These are phyloP conservation scores for Meleagris gallopavo DNA, from an alignment of 2,113 vertebrate genomes.

Conservation along the genomic window DNA sequence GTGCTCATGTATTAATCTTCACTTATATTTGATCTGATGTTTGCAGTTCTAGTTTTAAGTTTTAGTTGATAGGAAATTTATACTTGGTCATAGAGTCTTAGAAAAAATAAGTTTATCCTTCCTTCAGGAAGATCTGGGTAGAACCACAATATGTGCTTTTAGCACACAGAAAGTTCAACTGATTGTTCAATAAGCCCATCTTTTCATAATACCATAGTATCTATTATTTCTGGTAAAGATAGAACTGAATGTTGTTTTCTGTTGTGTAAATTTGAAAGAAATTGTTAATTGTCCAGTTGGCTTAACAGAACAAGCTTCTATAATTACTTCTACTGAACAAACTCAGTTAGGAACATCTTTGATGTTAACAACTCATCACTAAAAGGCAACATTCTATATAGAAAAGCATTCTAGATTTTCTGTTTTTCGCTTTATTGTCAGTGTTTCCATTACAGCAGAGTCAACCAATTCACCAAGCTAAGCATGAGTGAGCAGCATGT, in stretches of 20 bases:
- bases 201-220: not conserved
- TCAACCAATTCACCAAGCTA: not conserved
- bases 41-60: not conserved
- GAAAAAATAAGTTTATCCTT: not conserved
- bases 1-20: not conserved
- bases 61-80: not conserved
- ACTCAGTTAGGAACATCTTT: conserved; percentile 4
- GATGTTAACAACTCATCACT: not conserved
- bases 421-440: not conserved
- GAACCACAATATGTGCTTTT: not conserved
- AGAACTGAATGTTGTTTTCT: not conserved
- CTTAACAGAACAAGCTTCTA: not conserved
- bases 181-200: not conserved
- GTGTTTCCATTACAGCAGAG: not conserved
- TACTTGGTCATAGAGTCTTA: not conserved
- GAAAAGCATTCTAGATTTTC: not conserved
- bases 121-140: not conserved
- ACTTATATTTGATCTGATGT: not conserved
- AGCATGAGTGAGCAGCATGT: not conserved
- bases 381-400: not conserved
- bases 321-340: not conserved
- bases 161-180: rapidly evolving
- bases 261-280: not conserved
- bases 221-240: not conserved
- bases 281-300: not conserved